Conservation (phyloP, 2,888 invertebrate species). For the Pyrrhia umbra region DNA sequence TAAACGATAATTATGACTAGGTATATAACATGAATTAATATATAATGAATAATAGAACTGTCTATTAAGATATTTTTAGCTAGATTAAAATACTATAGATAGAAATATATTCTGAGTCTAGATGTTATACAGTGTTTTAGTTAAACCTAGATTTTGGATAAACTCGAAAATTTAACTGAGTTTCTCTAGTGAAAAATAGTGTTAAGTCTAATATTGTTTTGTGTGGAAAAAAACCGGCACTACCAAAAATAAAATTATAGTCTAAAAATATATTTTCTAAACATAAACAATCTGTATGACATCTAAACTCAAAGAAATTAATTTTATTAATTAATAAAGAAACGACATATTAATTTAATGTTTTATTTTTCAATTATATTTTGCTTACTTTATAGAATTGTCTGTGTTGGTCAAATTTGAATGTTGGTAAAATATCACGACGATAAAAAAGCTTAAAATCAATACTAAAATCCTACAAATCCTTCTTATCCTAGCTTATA, state of each 20-base stretch:
- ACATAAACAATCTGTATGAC: slow-evolving; percentile 25
- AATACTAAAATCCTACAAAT: no score
- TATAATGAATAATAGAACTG: slow-evolving; percentile 50
- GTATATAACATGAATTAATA: slow-evolving; percentile 43
- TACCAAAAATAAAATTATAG: slow-evolving; percentile 2
- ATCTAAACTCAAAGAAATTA: slow-evolving; percentile 17
- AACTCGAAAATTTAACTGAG: neutral
- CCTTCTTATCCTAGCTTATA: no score
- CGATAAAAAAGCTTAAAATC: no score
- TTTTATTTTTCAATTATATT: slow-evolving; percentile 18
- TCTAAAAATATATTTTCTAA: neutral
- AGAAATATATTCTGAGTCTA: slow-evolving; percentile 24
- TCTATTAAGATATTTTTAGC: slow-evolving; percentile 56
- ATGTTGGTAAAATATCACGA: no score
- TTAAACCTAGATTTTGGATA: neutral
- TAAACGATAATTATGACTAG: slow-evolving; percentile 43
- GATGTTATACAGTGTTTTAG: slow-evolving; percentile 19
- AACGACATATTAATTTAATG: slow-evolving; percentile 19
- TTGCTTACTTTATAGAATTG: slow-evolving; percentile 4
- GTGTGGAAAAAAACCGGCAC: slow-evolving; percentile 2
- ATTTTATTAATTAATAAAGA: slow-evolving; percentile 29
- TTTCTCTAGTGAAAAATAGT: no score
- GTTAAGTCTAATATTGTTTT: no score
- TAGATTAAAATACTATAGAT: slow-evolving; percentile 55
- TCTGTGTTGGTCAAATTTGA: neutral